These are phyloP conservation scores for Distichodus sexfasciatus DNA, from an alignment of 2,797 vertebrate genomes.

Conservation along the genomic window DNA sequence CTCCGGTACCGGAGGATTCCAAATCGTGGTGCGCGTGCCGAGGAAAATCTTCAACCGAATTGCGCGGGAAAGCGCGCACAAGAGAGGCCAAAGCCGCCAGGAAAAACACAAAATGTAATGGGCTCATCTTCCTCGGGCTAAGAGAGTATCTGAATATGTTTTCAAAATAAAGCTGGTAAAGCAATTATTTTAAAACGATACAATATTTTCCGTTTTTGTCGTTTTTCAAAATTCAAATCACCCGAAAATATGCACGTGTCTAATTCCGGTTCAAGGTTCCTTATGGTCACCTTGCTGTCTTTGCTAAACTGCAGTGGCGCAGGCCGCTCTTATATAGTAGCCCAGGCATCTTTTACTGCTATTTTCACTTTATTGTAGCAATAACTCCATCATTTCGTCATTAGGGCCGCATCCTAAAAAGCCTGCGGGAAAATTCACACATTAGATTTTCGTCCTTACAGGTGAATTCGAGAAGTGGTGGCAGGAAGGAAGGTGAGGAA, in stretches of 20 bases:
- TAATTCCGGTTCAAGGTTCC: conserved; percentile 68
- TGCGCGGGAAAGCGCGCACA: conserved; percentile 57
- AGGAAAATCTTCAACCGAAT: conserved; percentile 33
- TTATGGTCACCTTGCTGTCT: conserved; percentile 74
- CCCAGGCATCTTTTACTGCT: conserved; percentile 50
- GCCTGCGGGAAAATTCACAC: conserved; percentile 57
- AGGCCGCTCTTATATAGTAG: conserved; percentile 57
- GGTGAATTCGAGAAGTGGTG: conserved; percentile 48
- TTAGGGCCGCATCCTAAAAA: too few species aligned
- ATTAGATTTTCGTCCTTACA: conserved; percentile 46
- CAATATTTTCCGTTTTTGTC: too few species aligned
- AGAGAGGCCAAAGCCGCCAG: conserved; percentile 32
- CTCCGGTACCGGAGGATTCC: conserved; percentile 68
- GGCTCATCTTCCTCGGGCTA: conserved; percentile 53
- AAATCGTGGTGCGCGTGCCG: conserved; percentile 47
- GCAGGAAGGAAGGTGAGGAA: conserved; percentile 29
- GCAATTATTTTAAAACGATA: too few species aligned
- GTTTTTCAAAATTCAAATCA: too few species aligned
- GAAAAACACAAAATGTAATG: conserved; percentile 47
- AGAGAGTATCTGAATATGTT: not conserved
- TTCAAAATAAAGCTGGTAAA: too few species aligned
- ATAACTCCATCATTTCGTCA: conserved; percentile 61
- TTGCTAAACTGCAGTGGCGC: conserved; percentile 25
- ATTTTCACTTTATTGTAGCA: conserved; percentile 59
- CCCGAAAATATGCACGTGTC: not conserved